Conservation (phyloP, 2,797 vertebrate genomes). For the Mallotus villosus region DNA sequence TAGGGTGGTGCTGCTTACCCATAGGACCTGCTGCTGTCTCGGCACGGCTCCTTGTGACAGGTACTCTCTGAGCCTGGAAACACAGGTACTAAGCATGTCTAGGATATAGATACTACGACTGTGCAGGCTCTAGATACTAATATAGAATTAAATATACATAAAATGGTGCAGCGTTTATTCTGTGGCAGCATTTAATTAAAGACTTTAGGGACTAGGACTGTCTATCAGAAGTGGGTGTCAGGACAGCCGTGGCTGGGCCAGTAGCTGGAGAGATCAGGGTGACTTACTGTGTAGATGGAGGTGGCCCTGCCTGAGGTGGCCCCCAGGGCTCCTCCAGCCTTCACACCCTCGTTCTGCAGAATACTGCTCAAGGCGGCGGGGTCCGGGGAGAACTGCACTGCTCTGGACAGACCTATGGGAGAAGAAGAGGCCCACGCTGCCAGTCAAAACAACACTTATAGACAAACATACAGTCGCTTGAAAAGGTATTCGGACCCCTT, state of each 20-base stretch:
- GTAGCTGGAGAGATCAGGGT: not conserved
- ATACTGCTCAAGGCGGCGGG: conserved; percentile 60
- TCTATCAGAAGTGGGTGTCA: too few species aligned
- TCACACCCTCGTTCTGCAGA: conserved; percentile 65
- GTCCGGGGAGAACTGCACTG: conserved; percentile 63
- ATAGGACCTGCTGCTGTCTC: conserved; percentile 35
- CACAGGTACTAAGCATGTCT: conserved; percentile 1
- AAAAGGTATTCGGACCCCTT: not conserved
- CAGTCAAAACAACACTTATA: too few species aligned
- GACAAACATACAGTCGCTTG: not conserved
- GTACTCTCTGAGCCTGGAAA: conserved; percentile 75
- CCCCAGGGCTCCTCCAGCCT: conserved; percentile 22
- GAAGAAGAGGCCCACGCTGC: not conserved
- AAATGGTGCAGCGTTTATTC: too few species aligned
- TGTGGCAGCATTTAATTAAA: too few species aligned
- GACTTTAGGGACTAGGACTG: too few species aligned
- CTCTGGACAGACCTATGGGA: conserved; percentile 39
- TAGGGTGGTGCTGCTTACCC: conserved; percentile 42
- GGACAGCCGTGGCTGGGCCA: not conserved
- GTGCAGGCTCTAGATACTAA: too few species aligned
- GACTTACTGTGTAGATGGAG: conserved; percentile 67
- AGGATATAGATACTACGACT: too few species aligned
- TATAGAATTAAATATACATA: too few species aligned
- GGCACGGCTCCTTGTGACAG: conserved; percentile 53
- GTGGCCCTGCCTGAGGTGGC: conserved; percentile 61